Conservation (phyloP, 2,888 invertebrate genomes). For the Nymphalis polychloros region DNA sequence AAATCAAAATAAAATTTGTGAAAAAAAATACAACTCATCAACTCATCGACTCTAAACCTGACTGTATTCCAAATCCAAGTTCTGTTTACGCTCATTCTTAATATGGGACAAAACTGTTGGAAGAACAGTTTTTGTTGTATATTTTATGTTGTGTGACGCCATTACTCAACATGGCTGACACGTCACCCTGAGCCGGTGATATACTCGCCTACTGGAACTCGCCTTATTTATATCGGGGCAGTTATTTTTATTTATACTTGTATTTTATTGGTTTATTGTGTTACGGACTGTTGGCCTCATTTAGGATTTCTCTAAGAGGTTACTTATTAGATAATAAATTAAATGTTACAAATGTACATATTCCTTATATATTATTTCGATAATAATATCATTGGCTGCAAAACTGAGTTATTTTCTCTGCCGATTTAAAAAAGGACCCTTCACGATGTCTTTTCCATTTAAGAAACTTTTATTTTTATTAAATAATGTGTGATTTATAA, state of each 20-base stretch:
- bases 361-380: not conserved
- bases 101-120: conserved; percentile 82
- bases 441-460: too few relatives aligned
- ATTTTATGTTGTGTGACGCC: conserved; percentile 78
- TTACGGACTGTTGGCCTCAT: conserved; percentile 72
- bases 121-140: conserved; percentile 80
- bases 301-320: conserved; percentile 42
- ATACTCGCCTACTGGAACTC: conserved; percentile 32
- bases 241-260: conserved; percentile 54
- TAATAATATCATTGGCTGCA: not conserved
- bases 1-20: too few relatives aligned
- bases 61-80: conserved; percentile 71
- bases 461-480: too few relatives aligned
- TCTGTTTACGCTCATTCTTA: conserved; percentile 81
- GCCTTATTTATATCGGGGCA: conserved; percentile 51
- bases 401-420: too few relatives aligned
- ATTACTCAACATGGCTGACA: conserved; percentile 71
- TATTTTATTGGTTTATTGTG: conserved; percentile 66
- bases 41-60: conserved; percentile 49
- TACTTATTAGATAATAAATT: conserved; percentile 17
- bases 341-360: not conserved
- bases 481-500: too few relatives aligned
- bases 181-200: conserved; percentile 70
- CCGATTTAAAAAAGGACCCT: too few relatives aligned
- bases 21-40: conserved; percentile 11